These are phyloP conservation scores for Trichoplusia ni DNA, from an alignment of 1,140 invertebrate genomes.

Conservation along the genomic window DNA sequence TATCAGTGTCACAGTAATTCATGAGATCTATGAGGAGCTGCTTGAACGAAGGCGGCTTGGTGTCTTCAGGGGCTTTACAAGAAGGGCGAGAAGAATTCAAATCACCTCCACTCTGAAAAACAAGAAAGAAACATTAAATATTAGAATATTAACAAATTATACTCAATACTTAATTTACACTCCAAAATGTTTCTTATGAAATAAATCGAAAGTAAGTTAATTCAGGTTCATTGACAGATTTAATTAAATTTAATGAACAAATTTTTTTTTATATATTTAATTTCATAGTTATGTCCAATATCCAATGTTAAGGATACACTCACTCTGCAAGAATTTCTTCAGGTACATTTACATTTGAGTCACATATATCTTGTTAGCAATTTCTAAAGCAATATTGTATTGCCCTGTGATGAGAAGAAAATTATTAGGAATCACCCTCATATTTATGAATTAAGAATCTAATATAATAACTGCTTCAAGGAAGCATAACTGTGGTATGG, in stretches of 20 bases:
- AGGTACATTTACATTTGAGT: conserved; percentile 52
- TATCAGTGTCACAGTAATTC: conserved; percentile 60
- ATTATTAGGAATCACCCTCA: too few species aligned
- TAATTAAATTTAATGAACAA: too few species aligned
- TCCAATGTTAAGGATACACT: conserved; percentile 36
- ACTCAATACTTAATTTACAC: too few species aligned
- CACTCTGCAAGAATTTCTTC: conserved; percentile 65
- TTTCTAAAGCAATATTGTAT: conserved; percentile 61
- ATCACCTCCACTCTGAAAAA: conserved; percentile 86
- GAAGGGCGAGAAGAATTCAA: conserved; percentile 86
- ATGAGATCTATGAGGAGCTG: conserved; percentile 73
- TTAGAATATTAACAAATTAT: not conserved
- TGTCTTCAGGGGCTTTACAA: conserved; percentile 88
- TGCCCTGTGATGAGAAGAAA: conserved; percentile 56
- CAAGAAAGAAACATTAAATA: conserved; percentile 62
- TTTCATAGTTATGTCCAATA: too few species aligned
- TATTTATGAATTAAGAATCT: too few species aligned
- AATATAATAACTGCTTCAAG: too few species aligned
- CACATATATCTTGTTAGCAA: conserved; percentile 59
- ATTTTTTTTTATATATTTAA: too few species aligned
- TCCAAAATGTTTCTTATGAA: too few species aligned
- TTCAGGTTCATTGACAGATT: too few species aligned
- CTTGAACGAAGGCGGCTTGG: conserved; percentile 84
- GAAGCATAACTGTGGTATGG: too few species aligned
- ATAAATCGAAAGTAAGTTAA: too few species aligned